Conservation (phyloP, 2,888 invertebrate species). For the Lymantria dispar region DNA sequence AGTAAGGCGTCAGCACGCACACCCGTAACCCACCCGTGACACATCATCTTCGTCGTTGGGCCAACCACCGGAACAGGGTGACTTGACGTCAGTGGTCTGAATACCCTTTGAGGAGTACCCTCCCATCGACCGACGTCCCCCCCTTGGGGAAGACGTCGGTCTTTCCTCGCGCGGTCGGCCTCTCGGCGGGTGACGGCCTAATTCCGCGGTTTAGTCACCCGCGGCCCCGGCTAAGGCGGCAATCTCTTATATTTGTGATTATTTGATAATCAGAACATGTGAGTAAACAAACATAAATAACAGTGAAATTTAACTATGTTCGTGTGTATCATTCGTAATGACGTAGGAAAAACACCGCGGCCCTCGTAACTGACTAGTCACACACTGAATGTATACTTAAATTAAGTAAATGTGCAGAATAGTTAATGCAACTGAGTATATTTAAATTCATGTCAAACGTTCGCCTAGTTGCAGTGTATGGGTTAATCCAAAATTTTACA, state of each 20-base stretch:
- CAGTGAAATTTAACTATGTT: conserved; percentile 41
- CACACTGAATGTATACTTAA: conserved; percentile 48
- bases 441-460: conserved; percentile 62
- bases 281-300: conserved; percentile 34
- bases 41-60: no score
- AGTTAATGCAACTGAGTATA: conserved; percentile 47
- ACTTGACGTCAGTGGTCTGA: no score
- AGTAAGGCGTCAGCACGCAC: no score
- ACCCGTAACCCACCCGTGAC: no score
- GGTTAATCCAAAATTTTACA: conserved; percentile 36
- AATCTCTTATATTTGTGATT: neutral
- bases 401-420: conserved; percentile 63
- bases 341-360: conserved; percentile 47
- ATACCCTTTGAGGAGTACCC: no score
- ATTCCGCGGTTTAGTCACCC: no score
- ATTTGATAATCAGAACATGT: conserved; percentile 13
- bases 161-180: no score
- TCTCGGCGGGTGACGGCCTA: no score
- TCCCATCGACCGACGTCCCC: no score
- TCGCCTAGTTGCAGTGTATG: conserved; percentile 49
- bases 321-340: conserved; percentile 45
- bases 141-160: no score
- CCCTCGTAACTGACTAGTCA: conserved; percentile 31
- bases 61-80: no score
- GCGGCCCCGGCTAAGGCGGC: no score